These are phyloP conservation scores for Blennius ocellaris DNA, from an alignment of 2,113 vertebrate species.

Conservation along the genomic window DNA sequence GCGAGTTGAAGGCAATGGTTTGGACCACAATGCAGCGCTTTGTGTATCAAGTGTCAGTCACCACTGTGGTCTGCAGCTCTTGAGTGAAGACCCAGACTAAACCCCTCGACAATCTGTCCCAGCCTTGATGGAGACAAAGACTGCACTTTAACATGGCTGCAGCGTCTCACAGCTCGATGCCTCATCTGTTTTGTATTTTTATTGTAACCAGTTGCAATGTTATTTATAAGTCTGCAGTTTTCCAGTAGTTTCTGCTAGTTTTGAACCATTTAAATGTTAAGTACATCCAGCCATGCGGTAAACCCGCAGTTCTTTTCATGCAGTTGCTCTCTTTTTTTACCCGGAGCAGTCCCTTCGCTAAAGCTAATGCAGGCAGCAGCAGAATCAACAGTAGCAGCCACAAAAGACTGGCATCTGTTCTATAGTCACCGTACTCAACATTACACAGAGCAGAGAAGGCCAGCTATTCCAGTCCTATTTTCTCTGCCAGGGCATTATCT, in stretches of 20 bases:
- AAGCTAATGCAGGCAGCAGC: constrained; percentile 70
- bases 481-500: constrained; percentile 67
- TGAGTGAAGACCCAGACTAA: constrained; percentile 60
- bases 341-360: constrained; percentile 59
- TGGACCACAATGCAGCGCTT: constrained; percentile 75
- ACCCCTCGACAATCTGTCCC: constrained; percentile 62
- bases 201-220: constrained; percentile 91
- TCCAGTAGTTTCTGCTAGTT: constrained; percentile 90
- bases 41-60: constrained; percentile 78
- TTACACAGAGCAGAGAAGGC: constrained; percentile 58
- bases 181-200: constrained; percentile 94
- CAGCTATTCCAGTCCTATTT: constrained; percentile 55
- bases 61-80: constrained; percentile 68
- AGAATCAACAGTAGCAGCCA: constrained; percentile 79
- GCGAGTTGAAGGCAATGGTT: constrained; percentile 61
- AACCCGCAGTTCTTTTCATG: constrained; percentile 89
- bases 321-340: constrained; percentile 80
- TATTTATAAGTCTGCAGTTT: constrained; percentile 97
- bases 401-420: constrained; percentile 73
- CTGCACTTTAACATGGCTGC: constrained; percentile 73
- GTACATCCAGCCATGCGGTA: constrained; percentile 93
- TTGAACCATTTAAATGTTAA: constrained; percentile 93
- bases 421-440: constrained; percentile 51
- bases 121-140: constrained; percentile 67
- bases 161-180: constrained; percentile 73